phyloP scores from a whole-genome alignment of 2,888 invertebrate species.

The Byasa hedistus region DNA sequence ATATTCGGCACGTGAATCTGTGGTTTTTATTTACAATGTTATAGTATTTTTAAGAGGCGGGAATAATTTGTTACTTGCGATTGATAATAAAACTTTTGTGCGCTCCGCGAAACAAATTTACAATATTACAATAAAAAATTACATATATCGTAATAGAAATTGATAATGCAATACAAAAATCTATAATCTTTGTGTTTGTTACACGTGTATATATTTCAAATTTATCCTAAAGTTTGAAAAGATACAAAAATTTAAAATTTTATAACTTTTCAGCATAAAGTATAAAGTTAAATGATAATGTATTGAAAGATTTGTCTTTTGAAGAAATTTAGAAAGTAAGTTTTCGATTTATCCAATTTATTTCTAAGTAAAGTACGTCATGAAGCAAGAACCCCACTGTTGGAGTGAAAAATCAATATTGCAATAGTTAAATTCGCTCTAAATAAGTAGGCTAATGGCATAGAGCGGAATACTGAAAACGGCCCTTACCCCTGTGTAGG shows the following conservation, averaged over 20 bases:
- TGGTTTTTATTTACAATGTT: too few relatives aligned
- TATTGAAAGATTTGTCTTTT: background rate
- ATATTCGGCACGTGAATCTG: too few relatives aligned
- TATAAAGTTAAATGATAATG: background rate
- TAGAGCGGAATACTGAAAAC: constrained; percentile 58
- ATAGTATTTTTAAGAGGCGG: too few relatives aligned
- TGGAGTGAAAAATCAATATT: constrained; percentile 70
- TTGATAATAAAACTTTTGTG: background rate
- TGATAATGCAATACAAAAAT: too few relatives aligned
- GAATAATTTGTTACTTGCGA: too few relatives aligned
- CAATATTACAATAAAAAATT: background rate
- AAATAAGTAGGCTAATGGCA: constrained; percentile 73
- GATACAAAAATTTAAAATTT: too few relatives aligned
- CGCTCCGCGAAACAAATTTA: too few relatives aligned
- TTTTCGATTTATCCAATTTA: too few relatives aligned
- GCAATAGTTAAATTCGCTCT: constrained; percentile 63
- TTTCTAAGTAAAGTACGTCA: background rate
- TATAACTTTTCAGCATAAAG: too few relatives aligned
- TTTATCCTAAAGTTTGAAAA: too few relatives aligned
- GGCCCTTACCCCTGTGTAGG: constrained; percentile 34
- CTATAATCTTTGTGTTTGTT: too few relatives aligned
- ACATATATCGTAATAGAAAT: background rate
- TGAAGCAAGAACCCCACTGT: constrained; percentile 38
- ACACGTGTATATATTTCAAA: too few relatives aligned
- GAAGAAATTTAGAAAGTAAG: background rate